Conservation (phyloP, 2,113 vertebrate species). For the Sylvietta virens region DNA sequence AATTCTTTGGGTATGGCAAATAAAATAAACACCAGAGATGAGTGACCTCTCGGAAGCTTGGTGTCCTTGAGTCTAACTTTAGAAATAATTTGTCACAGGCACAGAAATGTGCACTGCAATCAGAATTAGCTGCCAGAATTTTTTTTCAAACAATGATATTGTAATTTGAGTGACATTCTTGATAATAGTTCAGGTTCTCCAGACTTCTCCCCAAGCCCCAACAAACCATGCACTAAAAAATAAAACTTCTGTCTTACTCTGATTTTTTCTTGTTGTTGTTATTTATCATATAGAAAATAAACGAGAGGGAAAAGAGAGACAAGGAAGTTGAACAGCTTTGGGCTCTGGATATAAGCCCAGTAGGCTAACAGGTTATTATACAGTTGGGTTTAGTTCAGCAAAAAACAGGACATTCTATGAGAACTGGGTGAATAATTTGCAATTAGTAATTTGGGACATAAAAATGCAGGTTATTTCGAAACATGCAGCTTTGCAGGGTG, state of each 20-base stretch:
- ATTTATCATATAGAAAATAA: not conserved
- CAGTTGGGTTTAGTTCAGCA: slow-evolving; percentile 27
- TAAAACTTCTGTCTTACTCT: not conserved
- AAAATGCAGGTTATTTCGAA: not conserved
- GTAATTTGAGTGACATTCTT: slow-evolving; percentile 38
- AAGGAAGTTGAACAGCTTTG: not conserved
- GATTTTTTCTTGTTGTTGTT: not conserved
- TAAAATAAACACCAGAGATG: not conserved
- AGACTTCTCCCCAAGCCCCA: not conserved
- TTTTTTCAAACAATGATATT: slow-evolving; percentile 45
- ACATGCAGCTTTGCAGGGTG: not conserved
- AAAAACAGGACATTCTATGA: not conserved
- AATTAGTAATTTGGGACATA: not conserved
- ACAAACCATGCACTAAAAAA: not conserved
- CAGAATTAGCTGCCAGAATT: slow-evolving; percentile 56
- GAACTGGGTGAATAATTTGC: slow-evolving; percentile 31
- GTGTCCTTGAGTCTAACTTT: slow-evolving; percentile 63
- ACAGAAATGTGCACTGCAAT: slow-evolving; percentile 61
- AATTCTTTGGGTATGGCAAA: not conserved
- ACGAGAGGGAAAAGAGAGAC: not conserved
- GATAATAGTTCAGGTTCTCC: not conserved
- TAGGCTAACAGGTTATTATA: slow-evolving; percentile 42
- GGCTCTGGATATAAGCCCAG: slow-evolving; percentile 54
- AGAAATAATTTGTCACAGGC: slow-evolving; percentile 60
- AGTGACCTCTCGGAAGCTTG: slow-evolving; percentile 46